These are phyloP conservation scores for Proteles cristata DNA, from an alignment of 2,113 vertebrate genomes.

Conservation along the genomic window DNA sequence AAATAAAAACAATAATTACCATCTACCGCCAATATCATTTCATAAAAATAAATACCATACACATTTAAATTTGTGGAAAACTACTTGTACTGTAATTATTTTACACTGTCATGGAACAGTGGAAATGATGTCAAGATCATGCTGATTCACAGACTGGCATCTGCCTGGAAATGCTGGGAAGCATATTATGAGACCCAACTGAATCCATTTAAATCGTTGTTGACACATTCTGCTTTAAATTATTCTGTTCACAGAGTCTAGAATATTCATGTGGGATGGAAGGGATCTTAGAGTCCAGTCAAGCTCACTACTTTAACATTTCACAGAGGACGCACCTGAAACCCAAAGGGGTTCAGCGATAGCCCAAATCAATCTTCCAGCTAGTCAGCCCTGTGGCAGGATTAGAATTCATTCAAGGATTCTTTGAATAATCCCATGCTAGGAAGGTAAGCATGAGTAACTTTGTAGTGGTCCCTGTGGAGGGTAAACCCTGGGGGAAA, in stretches of 20 bases:
- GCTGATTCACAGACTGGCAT: background rate
- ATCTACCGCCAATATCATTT: background rate
- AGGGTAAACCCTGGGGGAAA: background rate
- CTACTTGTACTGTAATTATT: background rate
- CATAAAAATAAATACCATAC: background rate
- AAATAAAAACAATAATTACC: slow-evolving; percentile 12
- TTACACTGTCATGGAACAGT: background rate
- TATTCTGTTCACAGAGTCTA: background rate
- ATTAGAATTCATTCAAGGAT: background rate
- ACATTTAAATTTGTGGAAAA: background rate
- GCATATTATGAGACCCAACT: background rate
- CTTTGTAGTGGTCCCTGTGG: background rate
- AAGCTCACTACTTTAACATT: background rate
- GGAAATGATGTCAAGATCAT: background rate
- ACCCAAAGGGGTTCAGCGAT: background rate
- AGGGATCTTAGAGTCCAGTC: background rate
- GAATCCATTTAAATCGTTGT: background rate
- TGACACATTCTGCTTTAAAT: background rate
- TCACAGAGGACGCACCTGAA: background rate
- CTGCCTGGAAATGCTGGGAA: background rate
- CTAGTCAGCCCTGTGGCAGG: background rate
- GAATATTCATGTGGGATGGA: background rate
- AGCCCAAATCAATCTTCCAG: background rate
- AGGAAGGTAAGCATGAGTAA: background rate
- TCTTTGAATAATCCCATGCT: too few relatives aligned